These are phyloP conservation scores for Corticium candelabrum DNA, from an alignment of 37 sponge, comb jelly and placozoan species.

Conservation along the genomic window DNA sequence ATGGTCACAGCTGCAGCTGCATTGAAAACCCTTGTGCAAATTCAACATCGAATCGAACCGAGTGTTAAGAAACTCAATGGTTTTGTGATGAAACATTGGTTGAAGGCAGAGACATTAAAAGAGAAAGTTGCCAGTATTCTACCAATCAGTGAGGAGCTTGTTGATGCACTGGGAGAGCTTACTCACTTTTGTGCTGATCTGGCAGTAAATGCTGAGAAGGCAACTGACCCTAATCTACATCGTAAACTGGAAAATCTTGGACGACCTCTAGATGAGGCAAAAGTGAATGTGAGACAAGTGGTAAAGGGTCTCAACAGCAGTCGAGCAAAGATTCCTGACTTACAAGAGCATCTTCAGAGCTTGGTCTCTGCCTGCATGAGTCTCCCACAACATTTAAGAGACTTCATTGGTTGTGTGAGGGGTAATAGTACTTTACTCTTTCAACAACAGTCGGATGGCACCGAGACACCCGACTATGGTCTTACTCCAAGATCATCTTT, in stretches of 20 bases:
- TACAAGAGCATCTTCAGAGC: not conserved
- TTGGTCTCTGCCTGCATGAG: not conserved
- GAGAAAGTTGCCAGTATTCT: not conserved
- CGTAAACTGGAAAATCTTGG: not conserved
- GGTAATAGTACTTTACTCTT: not conserved
- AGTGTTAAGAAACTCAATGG: not conserved
- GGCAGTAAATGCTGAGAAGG: not conserved
- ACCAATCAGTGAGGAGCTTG: not conserved
- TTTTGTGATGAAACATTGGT: not conserved
- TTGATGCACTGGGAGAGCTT: not conserved
- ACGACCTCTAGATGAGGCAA: not conserved
- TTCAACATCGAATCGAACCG: not conserved
- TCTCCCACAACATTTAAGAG: not conserved
- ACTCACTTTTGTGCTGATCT: not conserved
- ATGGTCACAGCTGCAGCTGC: not conserved
- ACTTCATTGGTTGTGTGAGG: not conserved
- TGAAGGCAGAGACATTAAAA: not conserved
- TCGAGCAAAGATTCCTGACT: not conserved
- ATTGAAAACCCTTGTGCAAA: not conserved
- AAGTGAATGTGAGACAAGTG: not conserved
- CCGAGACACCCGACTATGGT: not conserved
- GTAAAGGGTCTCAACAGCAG: not conserved
- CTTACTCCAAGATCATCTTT: not conserved
- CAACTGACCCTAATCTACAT: not conserved
- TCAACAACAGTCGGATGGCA: not conserved